Conservation (phyloP, 2,888 invertebrate genomes). For the Sphinx pinastri region DNA sequence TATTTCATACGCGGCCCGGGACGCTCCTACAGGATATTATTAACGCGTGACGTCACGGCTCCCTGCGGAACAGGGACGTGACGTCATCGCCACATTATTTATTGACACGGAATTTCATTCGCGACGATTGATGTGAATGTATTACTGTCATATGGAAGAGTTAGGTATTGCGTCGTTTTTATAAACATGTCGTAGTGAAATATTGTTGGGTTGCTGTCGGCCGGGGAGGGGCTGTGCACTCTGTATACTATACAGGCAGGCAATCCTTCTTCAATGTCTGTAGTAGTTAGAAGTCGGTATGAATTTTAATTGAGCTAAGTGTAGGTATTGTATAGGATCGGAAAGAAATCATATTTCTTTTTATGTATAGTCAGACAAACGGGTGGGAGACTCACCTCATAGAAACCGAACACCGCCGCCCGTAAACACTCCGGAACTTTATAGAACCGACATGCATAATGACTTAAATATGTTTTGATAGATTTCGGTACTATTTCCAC, state of each 20-base stretch:
- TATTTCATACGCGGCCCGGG: slow-evolving; percentile 35
- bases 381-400: background rate
- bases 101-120: slow-evolving; percentile 7
- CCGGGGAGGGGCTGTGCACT: background rate
- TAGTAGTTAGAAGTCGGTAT: background rate
- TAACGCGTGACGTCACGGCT: slow-evolving; percentile 37
- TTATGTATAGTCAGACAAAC: background rate
- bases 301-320: background rate
- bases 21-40: slow-evolving; percentile 36
- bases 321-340: no score
- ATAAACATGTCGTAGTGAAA: background rate
- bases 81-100: slow-evolving; percentile 32
- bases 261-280: no score
- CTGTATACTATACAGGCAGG: background rate
- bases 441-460: no score
- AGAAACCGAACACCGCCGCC: no score
- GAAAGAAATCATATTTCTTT: no score
- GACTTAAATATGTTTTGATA: no score
- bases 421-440: no score
- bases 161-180: background rate
- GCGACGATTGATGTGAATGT: background rate
- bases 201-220: background rate
- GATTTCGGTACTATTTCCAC: no score
- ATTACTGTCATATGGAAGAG: background rate
- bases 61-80: slow-evolving; percentile 29